Evolutionary conservation across 2,113 vertebrate species (phyloP), one percentile per base, ranked within the genome.

Genomic region (Pachyramphus minor): DNA sequence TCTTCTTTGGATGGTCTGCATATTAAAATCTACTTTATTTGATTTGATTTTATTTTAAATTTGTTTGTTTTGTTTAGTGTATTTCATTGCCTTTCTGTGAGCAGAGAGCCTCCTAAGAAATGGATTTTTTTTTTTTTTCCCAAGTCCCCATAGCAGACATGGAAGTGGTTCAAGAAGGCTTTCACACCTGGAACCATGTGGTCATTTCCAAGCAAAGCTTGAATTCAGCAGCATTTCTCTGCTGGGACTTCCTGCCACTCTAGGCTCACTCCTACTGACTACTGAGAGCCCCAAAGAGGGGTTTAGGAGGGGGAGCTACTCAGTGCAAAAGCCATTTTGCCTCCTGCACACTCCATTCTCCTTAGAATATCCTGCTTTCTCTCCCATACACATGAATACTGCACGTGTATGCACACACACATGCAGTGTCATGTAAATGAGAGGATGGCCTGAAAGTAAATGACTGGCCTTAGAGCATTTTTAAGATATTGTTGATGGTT

Each of bases 371-470:
- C 18, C 66, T 60, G 23, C 23, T 55, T 89, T 67, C 11, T 35
- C n/a, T 84, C 33, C 37, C 23, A 12, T 47, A 9, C 7, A 13
- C 0, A 4, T 21, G 35, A 75, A 52, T 42, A 56, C 37, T 39
- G 52, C 66, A 90, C 9, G 3, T 0, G 1, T 42, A 55, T n/a
- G 25, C 33, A 33, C 47, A 55, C n/a, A 49, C 56, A 30, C 8
- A 33, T 14, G 28, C 22, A 76, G 20, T 10, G 75, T 39, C 58
- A 27, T 14, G 62, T 84, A 77, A 86, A 86, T 31, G 58, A 87
- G 31, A 8, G 56, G 27, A 19, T 31, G 74, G 53, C 41, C 84
- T 95, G 58, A 23, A 93, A 44, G 25, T 93, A 93, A 95, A 93
- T 75, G 33, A 60, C 55, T 62, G 56, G 31, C 84, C 21, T 86